phyloP scores from a whole-genome alignment of 1,140 invertebrate species.

The Neotoxoptera formosana region DNA sequence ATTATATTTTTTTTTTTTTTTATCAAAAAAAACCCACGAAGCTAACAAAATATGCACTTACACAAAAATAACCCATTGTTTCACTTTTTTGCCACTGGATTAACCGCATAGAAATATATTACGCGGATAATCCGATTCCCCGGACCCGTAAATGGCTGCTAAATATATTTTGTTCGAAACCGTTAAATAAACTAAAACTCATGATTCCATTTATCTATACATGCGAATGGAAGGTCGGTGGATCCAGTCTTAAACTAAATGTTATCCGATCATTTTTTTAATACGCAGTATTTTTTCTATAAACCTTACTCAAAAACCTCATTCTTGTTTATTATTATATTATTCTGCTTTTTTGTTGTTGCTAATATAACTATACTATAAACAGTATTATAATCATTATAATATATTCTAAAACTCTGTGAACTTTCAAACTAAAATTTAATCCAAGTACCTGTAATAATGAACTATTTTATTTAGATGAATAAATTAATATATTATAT shows the following conservation, averaged over 20 bases:
- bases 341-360: background rate
- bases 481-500: background rate
- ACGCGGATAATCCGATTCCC: background rate
- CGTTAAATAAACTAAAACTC: background rate
- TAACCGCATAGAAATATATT: background rate
- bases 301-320: background rate
- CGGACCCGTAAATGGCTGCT: background rate
- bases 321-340: background rate
- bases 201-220: background rate
- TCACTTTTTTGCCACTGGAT: background rate
- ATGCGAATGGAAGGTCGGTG: background rate
- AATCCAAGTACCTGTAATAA: background rate
- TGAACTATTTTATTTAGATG: background rate
- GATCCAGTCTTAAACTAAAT: background rate
- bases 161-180: background rate
- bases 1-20: too few species aligned
- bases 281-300: too few species aligned
- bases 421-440: background rate
- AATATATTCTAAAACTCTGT: background rate
- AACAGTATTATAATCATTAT: background rate
- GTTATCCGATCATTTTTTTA: background rate
- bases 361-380: background rate
- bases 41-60: background rate
- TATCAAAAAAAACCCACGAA: too few species aligned
- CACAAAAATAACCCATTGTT: background rate